Evolutionary conservation across 2,113 vertebrate species (phyloP), one percentile per base, ranked within the genome.

Genomic region (human): DNA sequence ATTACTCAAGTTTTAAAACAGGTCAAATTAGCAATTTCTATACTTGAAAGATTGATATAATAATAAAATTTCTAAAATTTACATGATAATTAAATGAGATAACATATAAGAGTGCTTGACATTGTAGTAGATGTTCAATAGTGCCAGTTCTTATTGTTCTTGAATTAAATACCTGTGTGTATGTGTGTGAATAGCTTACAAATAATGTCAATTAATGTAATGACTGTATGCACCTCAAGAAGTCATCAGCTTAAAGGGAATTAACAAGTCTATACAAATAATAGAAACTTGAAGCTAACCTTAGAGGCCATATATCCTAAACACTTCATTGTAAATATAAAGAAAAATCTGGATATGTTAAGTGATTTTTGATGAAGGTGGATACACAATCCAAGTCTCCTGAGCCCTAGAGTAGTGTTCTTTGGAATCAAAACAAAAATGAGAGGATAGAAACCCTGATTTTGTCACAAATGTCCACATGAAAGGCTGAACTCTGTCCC

Each of bases 61-160:
- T 90, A 70, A 52, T 93, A 30, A 2, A 85, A n/a, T 86, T 95
- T 89, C 14, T 95, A 84, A 94, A 88, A 48, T 48, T 11, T 86
- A n/a, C 7, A 50, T 88, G 40, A 64, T 72, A 23, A 75, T 59
- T 72, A 70, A 81, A 16, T 85, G 22, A 75, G 22, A 81, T 78
- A 20, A 57, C 32, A 55, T 70, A 27, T 43, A 94, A 76, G 40
- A 70, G 6, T 88, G 35, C 8, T 45, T 95, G n/a, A 79, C 32
- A 72, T 94, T 66, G 78, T 32, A 48, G 32, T 66, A 64, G 9
- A 73, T 45, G 30, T 92, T 78, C 35, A 94, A 50, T 64, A 59
- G 81, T 45, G 17, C 32, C 73, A 48, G 23, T 82, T 91, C n/a
- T 82, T 59, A 82, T 5, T 94, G 59, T 43, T 8, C 25, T 48